These are phyloP conservation scores for Takifugu rubripes DNA, from an alignment of 2,797 vertebrate genomes.

Conservation along the genomic window DNA sequence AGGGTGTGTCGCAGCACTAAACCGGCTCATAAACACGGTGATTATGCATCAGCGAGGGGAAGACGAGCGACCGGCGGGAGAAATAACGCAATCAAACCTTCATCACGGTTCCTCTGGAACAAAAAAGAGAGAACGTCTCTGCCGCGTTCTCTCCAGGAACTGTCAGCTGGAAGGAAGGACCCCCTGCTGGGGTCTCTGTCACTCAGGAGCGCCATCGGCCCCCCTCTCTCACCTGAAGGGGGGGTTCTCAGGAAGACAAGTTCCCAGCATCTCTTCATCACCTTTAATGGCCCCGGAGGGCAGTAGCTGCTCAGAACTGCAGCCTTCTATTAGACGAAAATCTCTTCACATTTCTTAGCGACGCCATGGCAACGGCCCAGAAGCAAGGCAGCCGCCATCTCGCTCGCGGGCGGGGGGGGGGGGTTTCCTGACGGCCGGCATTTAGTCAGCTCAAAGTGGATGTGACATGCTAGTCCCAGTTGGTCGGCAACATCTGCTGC, in stretches of 20 bases:
- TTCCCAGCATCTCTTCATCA: not conserved
- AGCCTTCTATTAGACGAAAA: not conserved
- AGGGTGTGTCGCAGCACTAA: too few species aligned
- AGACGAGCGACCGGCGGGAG: too few species aligned
- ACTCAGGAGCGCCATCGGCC: too few species aligned
- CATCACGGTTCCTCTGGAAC: not conserved
- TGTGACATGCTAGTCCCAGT: constrained; percentile 52
- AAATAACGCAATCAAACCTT: too few species aligned
- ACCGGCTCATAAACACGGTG: too few species aligned
- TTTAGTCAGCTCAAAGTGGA: constrained; percentile 60
- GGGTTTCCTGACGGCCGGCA: constrained; percentile 44
- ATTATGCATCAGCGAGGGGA: too few species aligned
- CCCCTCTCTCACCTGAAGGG: not conserved
- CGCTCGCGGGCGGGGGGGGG: constrained; percentile 21
- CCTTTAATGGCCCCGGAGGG: not conserved
- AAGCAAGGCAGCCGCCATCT: constrained; percentile 29
- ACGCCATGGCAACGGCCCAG: constrained; percentile 37
- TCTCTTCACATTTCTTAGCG: constrained; percentile 16
- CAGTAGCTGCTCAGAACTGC: not conserved
- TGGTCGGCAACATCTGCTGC: constrained; percentile 64
- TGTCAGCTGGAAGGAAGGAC: not conserved
- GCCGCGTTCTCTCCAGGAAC: not conserved
- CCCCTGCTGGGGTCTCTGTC: not conserved
- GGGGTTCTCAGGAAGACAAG: too few species aligned
- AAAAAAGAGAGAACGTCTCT: too few species aligned